Evolutionary conservation across 2,888 invertebrate species (phyloP).

Genomic region (Athrips mouffetella): DNA sequence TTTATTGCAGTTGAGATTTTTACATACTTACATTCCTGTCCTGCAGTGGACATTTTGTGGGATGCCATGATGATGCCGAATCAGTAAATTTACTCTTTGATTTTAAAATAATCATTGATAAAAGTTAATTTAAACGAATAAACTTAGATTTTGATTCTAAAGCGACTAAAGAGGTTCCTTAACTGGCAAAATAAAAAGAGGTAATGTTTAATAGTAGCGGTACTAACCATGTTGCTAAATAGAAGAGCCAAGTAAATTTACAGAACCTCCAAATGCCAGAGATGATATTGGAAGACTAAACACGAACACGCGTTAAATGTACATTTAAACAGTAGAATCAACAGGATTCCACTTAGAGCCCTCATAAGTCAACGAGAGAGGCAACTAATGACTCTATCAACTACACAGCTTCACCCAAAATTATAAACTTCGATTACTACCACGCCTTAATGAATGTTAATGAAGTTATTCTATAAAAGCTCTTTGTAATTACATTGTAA

Average conservation of each 20-base stretch:
- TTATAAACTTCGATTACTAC: constrained; percentile 6
- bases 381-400: constrained; percentile 17
- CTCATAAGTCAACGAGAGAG: not conserved
- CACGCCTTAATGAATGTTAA: constrained; percentile 7
- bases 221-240: not conserved
- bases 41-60: no score
- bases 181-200: no score
- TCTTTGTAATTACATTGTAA: constrained; percentile 1
- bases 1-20: no score
- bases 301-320: constrained; percentile 1
- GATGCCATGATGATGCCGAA: no score
- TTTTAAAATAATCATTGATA: no score
- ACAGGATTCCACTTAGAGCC: constrained; percentile 10
- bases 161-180: no score
- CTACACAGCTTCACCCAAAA: constrained; percentile 2
- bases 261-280: constrained; percentile 5
- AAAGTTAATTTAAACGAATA: no score
- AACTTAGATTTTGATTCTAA: not conserved
- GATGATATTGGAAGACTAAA: constrained; percentile 9
- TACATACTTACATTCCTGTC: no score
- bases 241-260: constrained; percentile 8
- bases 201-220: not conserved
- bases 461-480: constrained; percentile 4
- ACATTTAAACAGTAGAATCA: constrained; percentile 7
- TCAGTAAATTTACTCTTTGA: no score